phyloP scores from a whole-genome alignment of 2,113 vertebrate species.

The Picathartes gymnocephalus region DNA sequence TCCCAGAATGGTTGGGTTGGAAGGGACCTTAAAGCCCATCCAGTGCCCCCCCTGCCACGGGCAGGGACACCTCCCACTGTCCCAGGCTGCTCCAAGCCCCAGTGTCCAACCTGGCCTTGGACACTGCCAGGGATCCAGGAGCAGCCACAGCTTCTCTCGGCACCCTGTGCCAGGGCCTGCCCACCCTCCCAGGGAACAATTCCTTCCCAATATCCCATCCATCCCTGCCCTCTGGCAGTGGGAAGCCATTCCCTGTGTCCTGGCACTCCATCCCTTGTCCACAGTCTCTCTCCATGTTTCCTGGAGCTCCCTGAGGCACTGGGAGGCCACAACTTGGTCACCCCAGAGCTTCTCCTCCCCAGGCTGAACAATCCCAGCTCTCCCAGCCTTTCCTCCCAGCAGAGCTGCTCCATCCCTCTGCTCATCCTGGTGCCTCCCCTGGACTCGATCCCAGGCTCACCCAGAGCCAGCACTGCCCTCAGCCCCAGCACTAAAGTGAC shows the following conservation, averaged over 20 bases:
- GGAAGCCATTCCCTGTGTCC: neutral
- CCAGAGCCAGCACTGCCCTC: neutral
- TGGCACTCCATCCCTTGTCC: accelerated
- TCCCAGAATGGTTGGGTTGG: accelerated
- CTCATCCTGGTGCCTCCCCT: neutral
- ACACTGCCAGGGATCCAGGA: neutral
- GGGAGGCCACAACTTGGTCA: accelerated
- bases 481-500: accelerated
- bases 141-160: neutral
- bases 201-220: neutral
- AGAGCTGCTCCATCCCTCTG: neutral
- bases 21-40: neutral
- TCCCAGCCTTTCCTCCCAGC: neutral
- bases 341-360: neutral
- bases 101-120: neutral
- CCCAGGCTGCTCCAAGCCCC: neutral
- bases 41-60: neutral
- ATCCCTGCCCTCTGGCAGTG: neutral
- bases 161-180: neutral
- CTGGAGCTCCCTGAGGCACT: accelerated
- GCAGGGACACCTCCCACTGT: neutral
- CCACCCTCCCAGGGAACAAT: neutral
- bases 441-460: neutral
- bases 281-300: accelerated
- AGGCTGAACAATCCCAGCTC: neutral